Evolutionary conservation across 2,888 invertebrate species (phyloP), one percentile per base, ranked within the genome.

Genomic region (Prostheceraeus crozeri): DNA sequence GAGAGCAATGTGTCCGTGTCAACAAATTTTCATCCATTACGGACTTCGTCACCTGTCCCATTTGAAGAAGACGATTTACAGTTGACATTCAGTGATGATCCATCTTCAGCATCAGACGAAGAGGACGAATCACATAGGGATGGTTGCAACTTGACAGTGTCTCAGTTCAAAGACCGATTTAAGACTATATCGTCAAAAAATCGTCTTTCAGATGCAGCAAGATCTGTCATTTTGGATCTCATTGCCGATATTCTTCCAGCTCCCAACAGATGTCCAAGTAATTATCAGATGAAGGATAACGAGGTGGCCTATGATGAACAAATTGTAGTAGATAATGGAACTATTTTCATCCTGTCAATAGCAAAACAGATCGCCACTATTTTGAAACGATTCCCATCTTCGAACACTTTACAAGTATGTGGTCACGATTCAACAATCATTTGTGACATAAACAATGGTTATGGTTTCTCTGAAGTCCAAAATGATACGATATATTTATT

Each of bases 381-480:
- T 40, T 40, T 40, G 19, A 40, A 40, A 14, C 6, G 40, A 8
- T 23, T 16, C n/a, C 40, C 40, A 8, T 16, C 16, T n/a, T 40
- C 6, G 4, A 16, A 8, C 6, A 19, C n/a, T 16, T 40, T 40
- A 4, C 16, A 4, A 23, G 19, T 16, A 4, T 40, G 40, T 40
- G 4, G 4, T 4, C 40, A 40, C n/a, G 40, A 40, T 4, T 4
- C 6, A 4, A 16, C 16, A 19, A 8, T 8, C 6, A 19, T 8
- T 40, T 40, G 40, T 40, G 40, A 40, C n/a, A 40, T 40, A 4
- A 40, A 8, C 6, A 23, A 40, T 40, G 40, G 40, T 40, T 16
- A 14, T n/a, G 8, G 6, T n/a, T 40, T 40, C n/a, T 23, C 40
- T 4, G 4, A 40, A 40, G 4, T 40, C 6, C 6, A 40, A 23